Percentiles rank a stretch among this genome's conserved stretches.
phyloP scores from a whole-genome alignment of 2,797 vertebrate species.

The Acrocephalus scirpaceus region DNA sequence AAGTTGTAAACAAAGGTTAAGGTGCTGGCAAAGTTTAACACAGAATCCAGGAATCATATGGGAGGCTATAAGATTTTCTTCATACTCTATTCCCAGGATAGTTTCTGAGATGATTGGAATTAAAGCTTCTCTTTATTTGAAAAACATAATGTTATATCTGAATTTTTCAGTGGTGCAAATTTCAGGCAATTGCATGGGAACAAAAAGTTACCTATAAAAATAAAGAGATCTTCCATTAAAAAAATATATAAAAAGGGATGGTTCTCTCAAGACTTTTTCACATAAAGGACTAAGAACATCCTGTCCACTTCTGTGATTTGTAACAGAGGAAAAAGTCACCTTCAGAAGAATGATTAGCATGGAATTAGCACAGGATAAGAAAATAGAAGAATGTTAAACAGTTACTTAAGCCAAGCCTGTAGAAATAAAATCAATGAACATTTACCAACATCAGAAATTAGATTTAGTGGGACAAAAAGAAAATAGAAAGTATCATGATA shows the following conservation, averaged over 20 bases:
- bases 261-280: neutral
- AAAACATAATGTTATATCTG: neutral
- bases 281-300: neutral
- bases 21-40: neutral
- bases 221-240: neutral
- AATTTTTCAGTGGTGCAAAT: neutral
- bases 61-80: neutral
- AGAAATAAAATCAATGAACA: slow-evolving; percentile 72
- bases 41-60: neutral
- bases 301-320: neutral
- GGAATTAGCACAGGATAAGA: slow-evolving; percentile 47
- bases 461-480: slow-evolving; percentile 58
- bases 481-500: slow-evolving; percentile 53
- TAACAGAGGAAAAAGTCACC: slow-evolving; percentile 24
- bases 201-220: neutral
- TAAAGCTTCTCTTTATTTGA: neutral
- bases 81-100: neutral
- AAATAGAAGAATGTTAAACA: slow-evolving; percentile 52
- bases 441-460: slow-evolving; percentile 69
- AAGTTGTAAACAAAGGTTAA: neutral
- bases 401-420: slow-evolving; percentile 52
- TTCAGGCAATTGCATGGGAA: neutral
- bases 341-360: slow-evolving; percentile 25
- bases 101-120: neutral
- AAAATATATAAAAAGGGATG: neutral